Evolutionary conservation across 1,140 invertebrate species (phyloP).

Genomic region (Vanessa atalanta): DNA sequence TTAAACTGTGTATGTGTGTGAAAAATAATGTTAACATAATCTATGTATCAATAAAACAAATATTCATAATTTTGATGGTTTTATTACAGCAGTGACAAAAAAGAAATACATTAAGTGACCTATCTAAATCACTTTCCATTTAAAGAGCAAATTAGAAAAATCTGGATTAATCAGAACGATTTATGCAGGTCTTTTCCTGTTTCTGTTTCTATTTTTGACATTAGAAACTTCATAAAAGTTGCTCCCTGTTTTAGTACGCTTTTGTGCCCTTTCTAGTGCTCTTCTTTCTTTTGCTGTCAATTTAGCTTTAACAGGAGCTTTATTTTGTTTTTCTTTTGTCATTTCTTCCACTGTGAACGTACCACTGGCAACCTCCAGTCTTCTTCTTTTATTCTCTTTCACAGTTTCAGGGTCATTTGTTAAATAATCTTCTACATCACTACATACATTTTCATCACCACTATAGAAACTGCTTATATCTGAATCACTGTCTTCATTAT

Average conservation of each 20-base stretch:
- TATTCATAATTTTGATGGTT: no score
- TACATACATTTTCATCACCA: constrained; percentile 81
- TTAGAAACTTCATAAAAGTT: constrained; percentile 96
- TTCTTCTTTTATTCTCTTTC: constrained; percentile 68
- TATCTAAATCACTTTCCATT: no score
- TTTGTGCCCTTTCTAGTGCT: constrained; percentile 86
- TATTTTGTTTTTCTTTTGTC: constrained; percentile 55
- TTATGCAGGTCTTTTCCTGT: constrained; percentile 79
- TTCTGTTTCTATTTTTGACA: constrained; percentile 93
- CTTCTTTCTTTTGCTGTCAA: constrained; percentile 90
- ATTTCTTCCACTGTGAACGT: constrained; percentile 82
- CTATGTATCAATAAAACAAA: no score
- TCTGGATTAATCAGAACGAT: not conserved
- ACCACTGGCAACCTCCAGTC: constrained; percentile 82
- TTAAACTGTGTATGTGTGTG: no score
- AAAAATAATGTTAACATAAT: no score
- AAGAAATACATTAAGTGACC: no score
- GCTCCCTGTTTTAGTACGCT: constrained; percentile 93
- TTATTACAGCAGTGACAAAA: no score
- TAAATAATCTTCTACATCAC: constrained; percentile 77
- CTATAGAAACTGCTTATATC: constrained; percentile 84
- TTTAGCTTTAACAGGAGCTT: constrained; percentile 71
- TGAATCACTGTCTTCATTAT: constrained; percentile 80
- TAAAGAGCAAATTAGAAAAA: no score
- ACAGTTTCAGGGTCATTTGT: constrained; percentile 78